Conservation (phyloP, 2,113 vertebrate species). For the Thryonomys swinderianus region DNA sequence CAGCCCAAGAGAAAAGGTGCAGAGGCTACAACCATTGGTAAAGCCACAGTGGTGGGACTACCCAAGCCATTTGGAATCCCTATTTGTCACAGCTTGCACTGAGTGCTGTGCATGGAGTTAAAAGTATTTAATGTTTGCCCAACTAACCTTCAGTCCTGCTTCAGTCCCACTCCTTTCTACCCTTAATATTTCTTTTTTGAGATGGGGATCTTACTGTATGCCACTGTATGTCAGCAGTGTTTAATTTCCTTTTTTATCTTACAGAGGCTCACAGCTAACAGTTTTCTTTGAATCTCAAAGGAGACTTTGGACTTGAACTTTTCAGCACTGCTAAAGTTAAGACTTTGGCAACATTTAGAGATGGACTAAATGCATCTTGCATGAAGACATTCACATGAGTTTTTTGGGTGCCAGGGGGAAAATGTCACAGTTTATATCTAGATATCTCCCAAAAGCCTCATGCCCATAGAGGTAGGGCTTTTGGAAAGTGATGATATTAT, state of each 20-base stretch:
- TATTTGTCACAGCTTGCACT: not conserved
- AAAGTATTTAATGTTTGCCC: not conserved
- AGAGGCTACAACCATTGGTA: not conserved
- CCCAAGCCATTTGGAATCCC: not conserved
- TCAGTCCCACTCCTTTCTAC: not conserved
- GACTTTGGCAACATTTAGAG: not conserved
- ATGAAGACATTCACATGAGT: not conserved
- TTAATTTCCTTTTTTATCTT: not conserved
- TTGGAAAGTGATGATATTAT: not conserved
- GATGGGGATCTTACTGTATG: not conserved
- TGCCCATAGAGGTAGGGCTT: not conserved
- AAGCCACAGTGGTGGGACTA: not conserved
- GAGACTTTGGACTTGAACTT: not conserved
- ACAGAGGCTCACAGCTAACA: not conserved
- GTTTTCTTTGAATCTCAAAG: not conserved
- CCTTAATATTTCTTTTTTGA: not conserved
- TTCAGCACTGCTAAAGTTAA: not conserved
- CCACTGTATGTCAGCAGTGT: not conserved
- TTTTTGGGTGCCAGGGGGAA: not conserved
- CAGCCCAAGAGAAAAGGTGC: not conserved
- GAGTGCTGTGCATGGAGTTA: not conserved
- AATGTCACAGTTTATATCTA: not conserved
- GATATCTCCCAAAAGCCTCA: not conserved
- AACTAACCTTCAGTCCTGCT: not conserved
- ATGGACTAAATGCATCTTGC: not conserved